A percentile compares a stretch with the other conserved stretches of the same genome.
These are phyloP conservation scores for Castor canadensis DNA, from an alignment of 2,113 vertebrate species.

Conservation along the genomic window DNA sequence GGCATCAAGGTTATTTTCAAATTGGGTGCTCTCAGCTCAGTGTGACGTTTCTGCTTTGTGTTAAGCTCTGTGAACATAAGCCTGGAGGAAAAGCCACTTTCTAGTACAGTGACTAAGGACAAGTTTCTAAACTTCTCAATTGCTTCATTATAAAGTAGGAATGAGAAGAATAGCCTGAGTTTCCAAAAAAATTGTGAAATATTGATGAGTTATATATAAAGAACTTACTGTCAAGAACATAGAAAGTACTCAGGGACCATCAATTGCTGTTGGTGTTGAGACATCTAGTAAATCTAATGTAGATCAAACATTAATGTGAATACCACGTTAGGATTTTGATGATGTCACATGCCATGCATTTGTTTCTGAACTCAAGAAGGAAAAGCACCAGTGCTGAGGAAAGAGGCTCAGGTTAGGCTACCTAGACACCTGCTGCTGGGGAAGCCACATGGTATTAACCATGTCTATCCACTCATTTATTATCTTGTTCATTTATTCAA, in stretches of 20 bases:
- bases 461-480: neutral
- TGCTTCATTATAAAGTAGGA: neutral
- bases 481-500: neutral
- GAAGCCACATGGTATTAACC: no score
- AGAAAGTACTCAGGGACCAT: neutral
- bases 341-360: neutral
- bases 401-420: neutral
- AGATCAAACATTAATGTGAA: neutral
- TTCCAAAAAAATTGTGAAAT: neutral
- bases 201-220: neutral
- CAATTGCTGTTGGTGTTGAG: neutral
- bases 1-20: neutral
- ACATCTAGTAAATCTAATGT: neutral
- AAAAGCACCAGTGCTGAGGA: neutral
- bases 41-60: neutral
- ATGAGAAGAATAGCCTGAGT: neutral
- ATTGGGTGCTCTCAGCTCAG: neutral
- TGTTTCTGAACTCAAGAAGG: neutral
- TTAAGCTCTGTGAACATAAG: neutral
- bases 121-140: neutral
- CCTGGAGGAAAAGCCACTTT: neutral
- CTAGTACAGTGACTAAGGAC: neutral
- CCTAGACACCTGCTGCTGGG: neutral
- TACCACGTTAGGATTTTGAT: slow-evolving; percentile 13
- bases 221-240: neutral